Evolutionary conservation across 1,140 invertebrate genomes (phyloP), one percentile per base, ranked within the genome.

Genomic region (Drosophila trapezifrons): DNA sequence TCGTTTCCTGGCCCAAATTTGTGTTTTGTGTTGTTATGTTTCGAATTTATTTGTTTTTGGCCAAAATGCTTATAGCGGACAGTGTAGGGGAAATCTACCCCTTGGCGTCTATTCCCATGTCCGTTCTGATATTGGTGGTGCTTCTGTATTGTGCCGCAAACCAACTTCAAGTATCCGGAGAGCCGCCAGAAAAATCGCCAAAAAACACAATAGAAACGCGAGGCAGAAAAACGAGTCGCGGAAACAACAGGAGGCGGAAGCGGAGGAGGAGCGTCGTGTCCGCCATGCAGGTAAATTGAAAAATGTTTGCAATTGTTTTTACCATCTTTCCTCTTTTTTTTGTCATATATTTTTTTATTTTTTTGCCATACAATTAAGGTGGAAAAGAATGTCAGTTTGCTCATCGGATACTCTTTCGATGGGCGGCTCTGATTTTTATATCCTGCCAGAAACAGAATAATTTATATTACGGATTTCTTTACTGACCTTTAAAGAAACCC

Each of bases 201-300:
- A 29, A 49, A 59, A 35, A 12, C 15, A 18, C 18, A 60, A 58
- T 46, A 46, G 57, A 25, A 76, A 43, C 17, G 47, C 20, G 13
- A 47, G 27, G 5, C 45, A 45, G 45, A 47, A 58, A 32, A 49
- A 10, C 20, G n/a, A n/a, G 10, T 1, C 4, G 18, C 40, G 37
- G 29, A 9, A 63, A 47, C 35, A 76, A 40, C 15, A 22, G 35
- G 20, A 37, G 37, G 5, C 12, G 43, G 29, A 25, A 46, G 27
- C 7, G 17, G 4, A 10, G n/a, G 2, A 20, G 13, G 4, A 37
- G 32, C 32, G 9, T 1, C 42, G 38, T 59, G 17, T 37, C 40
- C 12, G 42, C 49, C 62, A 46, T 66, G 63, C 83, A 87, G 82
- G 82, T 86, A 86, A 86, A 86, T 86, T 86, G 83, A 86, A 87